Conservation (phyloP, 2,113 vertebrate genomes). For the Thamnaconus septentrionalis region DNA sequence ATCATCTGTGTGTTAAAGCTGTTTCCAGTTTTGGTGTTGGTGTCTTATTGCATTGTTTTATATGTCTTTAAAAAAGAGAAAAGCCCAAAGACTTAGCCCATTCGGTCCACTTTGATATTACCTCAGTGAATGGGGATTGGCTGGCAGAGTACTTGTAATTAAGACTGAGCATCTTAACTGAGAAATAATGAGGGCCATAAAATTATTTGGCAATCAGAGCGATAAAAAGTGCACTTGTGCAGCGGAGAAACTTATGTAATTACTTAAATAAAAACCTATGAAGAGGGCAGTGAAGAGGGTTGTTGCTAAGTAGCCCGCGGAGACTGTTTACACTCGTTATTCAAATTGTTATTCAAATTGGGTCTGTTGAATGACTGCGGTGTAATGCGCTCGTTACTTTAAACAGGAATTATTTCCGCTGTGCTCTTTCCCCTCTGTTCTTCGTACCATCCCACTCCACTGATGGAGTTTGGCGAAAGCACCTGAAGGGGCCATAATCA, state of each 20-base stretch:
- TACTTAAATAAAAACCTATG: constrained; percentile 45
- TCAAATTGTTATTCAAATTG: constrained; percentile 67
- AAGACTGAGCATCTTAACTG: constrained; percentile 13
- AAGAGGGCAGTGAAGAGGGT: constrained; percentile 47
- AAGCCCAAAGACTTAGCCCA: neutral
- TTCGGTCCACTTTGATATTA: neutral
- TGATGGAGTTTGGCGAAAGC: constrained; percentile 31
- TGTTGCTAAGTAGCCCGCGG: constrained; percentile 42
- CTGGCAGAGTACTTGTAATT: constrained; percentile 1
- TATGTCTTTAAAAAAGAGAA: neutral
- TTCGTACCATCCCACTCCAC: constrained; percentile 44
- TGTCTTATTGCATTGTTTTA: constrained; percentile 17
- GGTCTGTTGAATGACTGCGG: constrained; percentile 36
- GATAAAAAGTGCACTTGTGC: constrained; percentile 18
- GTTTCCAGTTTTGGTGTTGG: constrained; percentile 21
- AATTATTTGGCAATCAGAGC: constrained; percentile 33
- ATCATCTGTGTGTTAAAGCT: constrained; percentile 40
- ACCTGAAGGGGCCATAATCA: constrained; percentile 6
- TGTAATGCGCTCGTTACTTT: constrained; percentile 57
- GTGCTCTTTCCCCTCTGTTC: constrained; percentile 18
- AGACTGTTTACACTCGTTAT: constrained; percentile 68
- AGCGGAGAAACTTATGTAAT: constrained; percentile 32
- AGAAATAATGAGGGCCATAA: constrained; percentile 24
- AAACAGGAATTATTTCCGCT: constrained; percentile 48
- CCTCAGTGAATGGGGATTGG: neutral